Conservation (phyloP, 2,797 vertebrate species). For the Poecilia gillii region DNA sequence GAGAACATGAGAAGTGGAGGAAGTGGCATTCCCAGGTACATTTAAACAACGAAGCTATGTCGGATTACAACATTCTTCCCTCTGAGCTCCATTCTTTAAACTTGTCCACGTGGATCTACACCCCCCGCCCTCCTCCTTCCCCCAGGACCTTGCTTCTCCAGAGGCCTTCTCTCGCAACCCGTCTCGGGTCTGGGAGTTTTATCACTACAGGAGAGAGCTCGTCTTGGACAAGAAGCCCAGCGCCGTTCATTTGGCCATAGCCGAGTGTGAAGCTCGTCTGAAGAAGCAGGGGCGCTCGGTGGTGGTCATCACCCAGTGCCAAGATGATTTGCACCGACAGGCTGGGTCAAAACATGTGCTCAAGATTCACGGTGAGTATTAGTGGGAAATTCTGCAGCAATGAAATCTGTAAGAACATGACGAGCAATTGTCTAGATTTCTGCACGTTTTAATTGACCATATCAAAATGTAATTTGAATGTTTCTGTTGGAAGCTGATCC, state of each 20-base stretch:
- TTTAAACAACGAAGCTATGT: not conserved
- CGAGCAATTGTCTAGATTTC: not conserved
- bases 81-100: not conserved
- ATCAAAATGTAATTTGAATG: not conserved
- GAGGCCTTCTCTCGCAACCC: conserved; percentile 91
- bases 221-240: conserved; percentile 86
- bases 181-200: conserved; percentile 96
- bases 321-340: conserved; percentile 91
- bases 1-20: conserved; percentile 91
- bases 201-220: conserved; percentile 91
- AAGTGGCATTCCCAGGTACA: conserved; percentile 94
- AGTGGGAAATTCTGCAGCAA: not conserved
- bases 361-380: conserved; percentile 89
- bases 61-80: not conserved
- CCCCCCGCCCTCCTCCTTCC: not conserved
- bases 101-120: conserved; percentile 6
- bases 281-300: conserved; percentile 87
- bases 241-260: conserved; percentile 87
- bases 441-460: not conserved
- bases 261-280: conserved; percentile 89
- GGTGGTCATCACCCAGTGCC: conserved; percentile 93
- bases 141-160: conserved; percentile 91
- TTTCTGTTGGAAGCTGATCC: not conserved
- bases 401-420: not conserved
- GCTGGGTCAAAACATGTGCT: conserved; percentile 92